These are phyloP conservation scores for Magallana angulata DNA, from an alignment of 1,140 invertebrate genomes.

Conservation along the genomic window DNA sequence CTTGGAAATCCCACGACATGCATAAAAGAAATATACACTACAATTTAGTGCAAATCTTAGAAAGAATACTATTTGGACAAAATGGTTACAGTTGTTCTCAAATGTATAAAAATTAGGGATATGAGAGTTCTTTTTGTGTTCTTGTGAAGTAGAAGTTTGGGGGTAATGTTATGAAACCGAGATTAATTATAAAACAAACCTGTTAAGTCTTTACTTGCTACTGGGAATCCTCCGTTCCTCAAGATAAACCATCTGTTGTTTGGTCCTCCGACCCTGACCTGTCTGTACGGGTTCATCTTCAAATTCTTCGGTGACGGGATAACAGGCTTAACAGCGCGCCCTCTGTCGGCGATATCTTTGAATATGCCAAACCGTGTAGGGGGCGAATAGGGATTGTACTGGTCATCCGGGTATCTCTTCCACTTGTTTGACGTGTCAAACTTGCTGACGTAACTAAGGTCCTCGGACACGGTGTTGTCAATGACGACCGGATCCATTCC, in stretches of 20 bases:
- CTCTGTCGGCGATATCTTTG: slow-evolving; percentile 53
- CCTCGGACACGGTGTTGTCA: slow-evolving; percentile 58
- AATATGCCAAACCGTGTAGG: slow-evolving; percentile 51
- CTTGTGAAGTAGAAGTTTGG: no score
- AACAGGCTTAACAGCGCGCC: slow-evolving; percentile 48
- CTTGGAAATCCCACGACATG: no score
- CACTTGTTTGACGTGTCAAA: slow-evolving; percentile 69
- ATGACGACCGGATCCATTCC: slow-evolving; percentile 62
- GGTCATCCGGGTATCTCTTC: slow-evolving; percentile 67
- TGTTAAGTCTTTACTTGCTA: background rate
- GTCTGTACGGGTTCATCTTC: background rate
- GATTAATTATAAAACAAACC: background rate
- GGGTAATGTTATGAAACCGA: no score
- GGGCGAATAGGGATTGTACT: slow-evolving; percentile 70
- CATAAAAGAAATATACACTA: no score
- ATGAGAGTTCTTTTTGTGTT: background rate
- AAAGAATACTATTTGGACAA: background rate
- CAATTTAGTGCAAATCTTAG: no score
- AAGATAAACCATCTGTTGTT: background rate
- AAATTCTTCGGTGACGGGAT: slow-evolving; percentile 60
- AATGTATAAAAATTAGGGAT: background rate
- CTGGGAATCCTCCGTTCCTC: background rate
- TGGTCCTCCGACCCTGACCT: background rate
- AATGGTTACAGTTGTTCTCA: background rate
- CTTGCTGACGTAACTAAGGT: slow-evolving; percentile 64